Conservation (phyloP, 2,797 vertebrate genomes). For the Scleropages formosus region DNA sequence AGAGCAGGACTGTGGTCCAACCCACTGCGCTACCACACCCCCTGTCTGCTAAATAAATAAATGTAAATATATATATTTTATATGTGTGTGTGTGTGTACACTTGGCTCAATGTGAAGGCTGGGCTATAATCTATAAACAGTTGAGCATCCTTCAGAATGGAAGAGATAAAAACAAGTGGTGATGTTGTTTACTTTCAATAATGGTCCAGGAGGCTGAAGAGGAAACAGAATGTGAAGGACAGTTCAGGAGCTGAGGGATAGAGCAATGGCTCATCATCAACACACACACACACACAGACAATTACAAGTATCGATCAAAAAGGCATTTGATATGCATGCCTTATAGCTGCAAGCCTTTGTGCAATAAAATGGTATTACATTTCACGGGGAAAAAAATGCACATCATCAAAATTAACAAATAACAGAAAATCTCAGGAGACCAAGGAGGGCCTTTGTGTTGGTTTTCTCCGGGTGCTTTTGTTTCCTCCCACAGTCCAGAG, state of each 20-base stretch:
- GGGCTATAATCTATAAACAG: no score
- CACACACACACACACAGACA: background rate
- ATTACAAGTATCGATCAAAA: constrained; percentile 24
- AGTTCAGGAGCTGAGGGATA: background rate
- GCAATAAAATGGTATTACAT: background rate
- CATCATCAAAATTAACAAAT: constrained; percentile 8
- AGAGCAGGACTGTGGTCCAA: no score
- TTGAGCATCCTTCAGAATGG: no score
- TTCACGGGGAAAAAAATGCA: background rate
- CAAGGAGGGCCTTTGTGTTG: no score
- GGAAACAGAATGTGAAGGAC: background rate
- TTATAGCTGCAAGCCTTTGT: background rate
- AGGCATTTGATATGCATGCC: constrained; percentile 9
- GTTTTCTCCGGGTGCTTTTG: no score
- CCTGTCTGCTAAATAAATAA: no score
- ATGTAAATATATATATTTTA: no score
- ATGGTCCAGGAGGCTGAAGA: background rate
- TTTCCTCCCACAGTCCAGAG: no score
- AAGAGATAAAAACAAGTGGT: no score
- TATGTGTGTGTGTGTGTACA: no score
- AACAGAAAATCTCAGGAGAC: background rate
- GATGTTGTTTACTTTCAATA: background rate
- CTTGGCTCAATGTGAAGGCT: no score
- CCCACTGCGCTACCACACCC: no score
- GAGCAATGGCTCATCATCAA: constrained; percentile 5